Conservation (phyloP, 2,113 vertebrate genomes). For the Gallinago paraguaiae region DNA sequence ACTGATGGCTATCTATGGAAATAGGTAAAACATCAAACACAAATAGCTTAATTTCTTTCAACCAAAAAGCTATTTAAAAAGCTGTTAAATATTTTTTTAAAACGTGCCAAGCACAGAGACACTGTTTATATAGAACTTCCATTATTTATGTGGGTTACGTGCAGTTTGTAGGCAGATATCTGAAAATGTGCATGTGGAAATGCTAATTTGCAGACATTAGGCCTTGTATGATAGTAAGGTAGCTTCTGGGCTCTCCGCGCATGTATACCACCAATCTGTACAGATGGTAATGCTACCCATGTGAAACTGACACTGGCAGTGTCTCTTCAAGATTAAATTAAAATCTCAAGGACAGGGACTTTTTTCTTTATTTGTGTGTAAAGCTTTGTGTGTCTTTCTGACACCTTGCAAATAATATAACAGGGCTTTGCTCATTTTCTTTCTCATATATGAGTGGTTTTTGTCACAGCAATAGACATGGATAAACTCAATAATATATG, state of each 20-base stretch:
- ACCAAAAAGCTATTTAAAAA: background rate
- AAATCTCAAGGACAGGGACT: background rate
- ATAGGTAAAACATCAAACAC: background rate
- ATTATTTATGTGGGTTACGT: background rate
- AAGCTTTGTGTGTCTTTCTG: background rate
- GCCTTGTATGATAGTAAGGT: background rate
- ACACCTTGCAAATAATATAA: background rate
- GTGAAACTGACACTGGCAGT: background rate
- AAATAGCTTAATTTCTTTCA: background rate
- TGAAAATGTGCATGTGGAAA: background rate
- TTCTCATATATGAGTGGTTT: background rate
- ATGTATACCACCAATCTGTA: background rate
- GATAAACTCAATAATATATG: constrained; percentile 17
- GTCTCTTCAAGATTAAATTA: background rate
- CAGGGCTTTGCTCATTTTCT: background rate
- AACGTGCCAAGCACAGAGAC: background rate
- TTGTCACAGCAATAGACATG: background rate
- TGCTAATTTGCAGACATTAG: background rate
- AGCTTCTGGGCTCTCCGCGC: background rate
- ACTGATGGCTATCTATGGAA: background rate
- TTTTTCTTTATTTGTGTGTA: background rate
- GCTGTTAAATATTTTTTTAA: background rate
- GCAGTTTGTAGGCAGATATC: background rate
- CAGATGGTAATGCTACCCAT: background rate
- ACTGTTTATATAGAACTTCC: background rate